A percentile compares a stretch with the other conserved stretches of the same genome.
These are phyloP conservation scores for Ophion obscuratus DNA, from an alignment of 2,888 invertebrate genomes.

Conservation along the genomic window DNA sequence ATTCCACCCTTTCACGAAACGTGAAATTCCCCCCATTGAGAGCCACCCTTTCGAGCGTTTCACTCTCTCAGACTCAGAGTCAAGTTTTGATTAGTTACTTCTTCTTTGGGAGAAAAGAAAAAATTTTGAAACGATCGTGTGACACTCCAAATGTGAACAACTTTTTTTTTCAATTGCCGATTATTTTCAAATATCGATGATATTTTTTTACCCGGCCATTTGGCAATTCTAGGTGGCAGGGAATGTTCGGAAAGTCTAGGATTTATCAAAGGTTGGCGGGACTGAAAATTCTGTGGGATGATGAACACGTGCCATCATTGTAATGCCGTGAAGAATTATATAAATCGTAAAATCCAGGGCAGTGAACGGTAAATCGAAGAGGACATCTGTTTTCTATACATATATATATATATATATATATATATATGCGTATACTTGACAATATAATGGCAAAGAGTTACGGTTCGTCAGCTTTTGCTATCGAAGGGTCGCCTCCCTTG, in stretches of 20 bases:
- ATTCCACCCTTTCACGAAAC: background rate
- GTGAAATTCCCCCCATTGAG: background rate
- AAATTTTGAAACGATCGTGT: no score
- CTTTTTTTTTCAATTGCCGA: no score
- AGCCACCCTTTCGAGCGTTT: background rate
- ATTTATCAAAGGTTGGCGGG: background rate
- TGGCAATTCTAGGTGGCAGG: background rate
- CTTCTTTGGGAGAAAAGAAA: no score
- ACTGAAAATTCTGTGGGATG: slow-evolving; percentile 50
- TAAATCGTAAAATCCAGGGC: slow-evolving; percentile 64
- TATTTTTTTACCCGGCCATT: background rate
- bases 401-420: slow-evolving; percentile 18
- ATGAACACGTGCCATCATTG: slow-evolving; percentile 19
- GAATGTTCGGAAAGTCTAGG: background rate
- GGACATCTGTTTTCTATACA: slow-evolving; percentile 64
- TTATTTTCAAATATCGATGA: background rate
- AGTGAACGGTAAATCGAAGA: slow-evolving; percentile 61
- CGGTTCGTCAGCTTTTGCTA: slow-evolving; percentile 70
- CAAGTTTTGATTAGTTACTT: no score
- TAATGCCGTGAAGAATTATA: slow-evolving; percentile 38
- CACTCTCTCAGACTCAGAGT: background rate
- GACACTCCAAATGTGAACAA: no score
- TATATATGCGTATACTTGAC: slow-evolving; percentile 38
- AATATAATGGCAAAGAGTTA: slow-evolving; percentile 73
- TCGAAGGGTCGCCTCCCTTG: slow-evolving; percentile 63